Conservation (phyloP, 2,888 invertebrate genomes). For the Tenthredo amoena region DNA sequence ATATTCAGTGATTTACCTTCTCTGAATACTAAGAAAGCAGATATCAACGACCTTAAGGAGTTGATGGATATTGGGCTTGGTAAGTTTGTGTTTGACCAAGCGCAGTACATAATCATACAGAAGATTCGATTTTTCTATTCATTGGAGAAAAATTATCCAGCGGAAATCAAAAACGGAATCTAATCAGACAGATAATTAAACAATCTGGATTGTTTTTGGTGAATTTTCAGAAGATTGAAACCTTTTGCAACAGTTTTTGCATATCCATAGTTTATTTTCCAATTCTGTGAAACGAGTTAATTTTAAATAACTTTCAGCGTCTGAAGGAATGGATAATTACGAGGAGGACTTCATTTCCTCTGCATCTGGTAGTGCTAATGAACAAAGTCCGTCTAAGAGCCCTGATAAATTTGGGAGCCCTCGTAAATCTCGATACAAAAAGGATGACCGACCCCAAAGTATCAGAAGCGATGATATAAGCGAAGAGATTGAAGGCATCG, state of each 20-base stretch:
- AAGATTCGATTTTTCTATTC: background rate
- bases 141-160: background rate
- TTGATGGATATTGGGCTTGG: constrained; percentile 73
- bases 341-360: constrained; percentile 75
- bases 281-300: background rate
- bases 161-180: background rate
- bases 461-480: constrained; percentile 72
- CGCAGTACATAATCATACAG: background rate
- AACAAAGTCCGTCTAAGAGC: constrained; percentile 73
- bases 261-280: background rate
- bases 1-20: constrained; percentile 75
- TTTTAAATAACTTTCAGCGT: constrained; percentile 60
- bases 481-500: constrained; percentile 73
- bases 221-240: background rate
- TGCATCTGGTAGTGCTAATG: constrained; percentile 73
- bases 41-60: constrained; percentile 75
- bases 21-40: constrained; percentile 74
- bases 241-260: background rate
- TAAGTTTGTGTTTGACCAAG: constrained; percentile 58
- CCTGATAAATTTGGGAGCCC: constrained; percentile 66
- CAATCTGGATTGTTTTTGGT: background rate
- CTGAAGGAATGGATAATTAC: constrained; percentile 69
- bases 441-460: constrained; percentile 67
- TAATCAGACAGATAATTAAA: background rate
- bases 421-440: constrained; percentile 61